phyloP scores from a whole-genome alignment of 1,140 invertebrate species.

The Ladona fulva region DNA sequence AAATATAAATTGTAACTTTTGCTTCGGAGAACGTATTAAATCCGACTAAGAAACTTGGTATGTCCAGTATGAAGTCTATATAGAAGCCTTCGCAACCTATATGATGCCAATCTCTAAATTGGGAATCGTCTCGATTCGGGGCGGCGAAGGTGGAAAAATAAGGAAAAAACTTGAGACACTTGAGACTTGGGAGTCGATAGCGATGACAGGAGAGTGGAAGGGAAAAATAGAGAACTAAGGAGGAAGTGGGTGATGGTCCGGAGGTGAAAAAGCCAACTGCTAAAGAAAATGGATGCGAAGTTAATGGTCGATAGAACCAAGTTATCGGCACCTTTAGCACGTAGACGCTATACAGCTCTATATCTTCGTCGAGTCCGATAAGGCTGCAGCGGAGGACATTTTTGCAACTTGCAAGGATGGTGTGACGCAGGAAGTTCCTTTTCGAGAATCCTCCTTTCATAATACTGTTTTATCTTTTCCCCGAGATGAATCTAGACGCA shows the following conservation, averaged over 20 bases:
- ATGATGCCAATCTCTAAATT: conserved; percentile 2
- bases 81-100: not conserved
- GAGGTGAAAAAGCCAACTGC: not conserved
- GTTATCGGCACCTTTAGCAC: no score
- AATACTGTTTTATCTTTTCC: no score
- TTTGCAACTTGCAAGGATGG: not conserved
- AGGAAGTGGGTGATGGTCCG: not conserved
- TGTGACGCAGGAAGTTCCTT: no score
- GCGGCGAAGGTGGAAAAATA: not conserved
- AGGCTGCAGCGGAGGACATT: no score
- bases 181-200: not conserved
- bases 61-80: not conserved
- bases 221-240: no score
- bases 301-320: not conserved
- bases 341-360: no score
- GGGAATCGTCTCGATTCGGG: not conserved
- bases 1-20: not conserved
- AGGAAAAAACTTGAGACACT: not conserved
- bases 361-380: no score
- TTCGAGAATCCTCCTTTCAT: no score
- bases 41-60: not conserved
- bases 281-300: not conserved
- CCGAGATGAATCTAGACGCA: no score
- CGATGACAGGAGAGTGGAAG: not conserved
- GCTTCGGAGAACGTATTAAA: not conserved